phyloP scores from a whole-genome alignment of 2,113 vertebrate genomes.

The Rattus rattus region DNA sequence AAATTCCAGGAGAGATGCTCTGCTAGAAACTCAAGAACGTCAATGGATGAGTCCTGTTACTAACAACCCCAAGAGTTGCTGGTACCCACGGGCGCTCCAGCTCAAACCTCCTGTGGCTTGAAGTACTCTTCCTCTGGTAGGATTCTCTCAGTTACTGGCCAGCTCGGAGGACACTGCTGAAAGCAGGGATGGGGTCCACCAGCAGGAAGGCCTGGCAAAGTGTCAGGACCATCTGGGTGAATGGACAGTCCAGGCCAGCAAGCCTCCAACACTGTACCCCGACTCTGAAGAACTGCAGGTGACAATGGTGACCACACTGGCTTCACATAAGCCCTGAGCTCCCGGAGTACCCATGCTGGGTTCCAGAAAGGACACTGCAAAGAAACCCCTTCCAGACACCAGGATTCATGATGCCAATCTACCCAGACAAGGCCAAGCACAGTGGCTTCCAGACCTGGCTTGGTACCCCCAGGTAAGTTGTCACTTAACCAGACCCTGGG shows the following conservation, averaged over 20 bases:
- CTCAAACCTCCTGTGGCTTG: neutral
- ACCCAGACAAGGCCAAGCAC: neutral
- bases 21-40: neutral
- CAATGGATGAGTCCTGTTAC: neutral
- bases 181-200: neutral
- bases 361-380: neutral
- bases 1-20: neutral
- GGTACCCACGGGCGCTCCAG: neutral
- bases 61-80: neutral
- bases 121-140: neutral
- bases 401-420: neutral
- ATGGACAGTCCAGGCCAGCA: neutral
- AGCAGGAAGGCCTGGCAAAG: neutral
- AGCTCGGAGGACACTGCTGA: neutral
- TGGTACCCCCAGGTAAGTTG: neutral
- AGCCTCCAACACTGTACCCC: fast-evolving
- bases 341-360: neutral
- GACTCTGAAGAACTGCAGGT: no score
- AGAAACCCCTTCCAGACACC: neutral
- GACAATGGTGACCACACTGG: neutral
- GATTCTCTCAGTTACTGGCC: neutral
- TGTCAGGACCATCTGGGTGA: neutral
- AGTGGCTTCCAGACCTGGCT: fast-evolving
- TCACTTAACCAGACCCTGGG: neutral
- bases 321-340: neutral